Percentiles rank a stretch among this genome's conserved stretches.
phyloP scores from a whole-genome alignment of 2,797 vertebrate species.

The Chaetodon trifasciatus region DNA sequence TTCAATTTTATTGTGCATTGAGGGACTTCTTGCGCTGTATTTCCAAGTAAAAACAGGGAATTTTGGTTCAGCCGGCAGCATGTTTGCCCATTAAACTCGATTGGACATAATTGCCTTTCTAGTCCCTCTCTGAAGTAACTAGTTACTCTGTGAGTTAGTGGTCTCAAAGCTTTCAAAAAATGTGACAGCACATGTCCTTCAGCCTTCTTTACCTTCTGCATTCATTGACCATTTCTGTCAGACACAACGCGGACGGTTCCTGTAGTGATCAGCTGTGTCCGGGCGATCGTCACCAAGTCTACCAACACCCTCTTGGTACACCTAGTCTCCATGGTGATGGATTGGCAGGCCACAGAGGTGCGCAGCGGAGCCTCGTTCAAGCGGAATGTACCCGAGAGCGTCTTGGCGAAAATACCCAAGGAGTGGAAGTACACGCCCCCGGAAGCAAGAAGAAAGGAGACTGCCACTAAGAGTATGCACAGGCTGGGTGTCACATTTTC shows the following conservation, averaged over 20 bases:
- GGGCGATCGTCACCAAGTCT: constrained; percentile 84
- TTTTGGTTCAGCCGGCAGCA: background rate
- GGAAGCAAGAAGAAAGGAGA: constrained; percentile 81
- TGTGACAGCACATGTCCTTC: background rate
- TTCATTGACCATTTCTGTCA: constrained; percentile 45
- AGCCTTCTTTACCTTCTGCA: background rate
- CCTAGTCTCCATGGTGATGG: constrained; percentile 87
- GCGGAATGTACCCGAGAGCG: constrained; percentile 83
- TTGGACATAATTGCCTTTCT: background rate
- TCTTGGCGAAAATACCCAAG: constrained; percentile 90
- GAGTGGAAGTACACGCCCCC: constrained; percentile 90
- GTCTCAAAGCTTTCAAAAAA: background rate
- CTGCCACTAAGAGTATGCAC: constrained; percentile 84
- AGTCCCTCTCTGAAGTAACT: background rate
- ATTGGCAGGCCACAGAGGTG: constrained; percentile 84
- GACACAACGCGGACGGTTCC: constrained; percentile 74
- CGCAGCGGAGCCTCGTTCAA: constrained; percentile 73
- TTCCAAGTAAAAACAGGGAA: background rate
- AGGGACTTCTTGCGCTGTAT: background rate
- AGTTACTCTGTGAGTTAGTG: background rate
- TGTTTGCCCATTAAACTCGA: background rate
- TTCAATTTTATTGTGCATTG: background rate
- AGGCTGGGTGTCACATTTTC: background rate
- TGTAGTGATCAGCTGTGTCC: constrained; percentile 87
- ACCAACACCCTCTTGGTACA: constrained; percentile 85